Evolutionary conservation across 1,140 invertebrate genomes (phyloP), one percentile per base, ranked within the genome.

Genomic region (Prorops nasuta): DNA sequence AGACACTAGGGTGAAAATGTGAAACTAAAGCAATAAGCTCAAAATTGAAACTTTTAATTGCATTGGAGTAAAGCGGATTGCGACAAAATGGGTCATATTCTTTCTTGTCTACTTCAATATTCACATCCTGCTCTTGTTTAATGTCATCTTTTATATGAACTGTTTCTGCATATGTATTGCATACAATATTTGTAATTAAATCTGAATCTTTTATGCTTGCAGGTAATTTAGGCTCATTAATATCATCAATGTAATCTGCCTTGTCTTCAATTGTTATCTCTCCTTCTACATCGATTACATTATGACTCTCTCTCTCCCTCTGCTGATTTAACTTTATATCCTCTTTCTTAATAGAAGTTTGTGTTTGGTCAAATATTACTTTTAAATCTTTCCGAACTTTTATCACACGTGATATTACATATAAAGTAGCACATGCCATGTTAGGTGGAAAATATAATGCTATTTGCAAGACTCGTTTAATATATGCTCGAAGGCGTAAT

Each of bases 1-100:
- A 80, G 9, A 97, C 91, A 28, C 91, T 90, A 1, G 96, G 96
- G 80, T 98, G 96, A 73, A 86, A 96, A 73, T 98, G 93, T 4
- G 79, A 67, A 1, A 80, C 65, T 1, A 98, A 76, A 0, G 80
- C 70, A 15, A 82, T 41, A 3, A 98, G 76, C 73, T 98, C 96
- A 54, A 84, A 78, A 16, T 87, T 83, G 3, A 84, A 78, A 0
- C 83, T 80, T n/a, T 63, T 65, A 76, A 43, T 87, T 80, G 89
- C 91, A 37, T 89, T 87, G 19, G 87, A 85, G 78, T 84, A 92
- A 10, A 88, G 64, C 0, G 96, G 95, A 76, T 97, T 97, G 19
- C 95, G 80, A 32, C 83, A 81, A 32, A 81, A 77, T 0, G 89
- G 84, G 78, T 91, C 84, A 69, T 94, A 94, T 3, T 69, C 66